A percentile compares a stretch with the other conserved stretches of the same genome.
Conservation (phyloP, 2,888 invertebrate species). For the Pyralis farinalis region DNA sequence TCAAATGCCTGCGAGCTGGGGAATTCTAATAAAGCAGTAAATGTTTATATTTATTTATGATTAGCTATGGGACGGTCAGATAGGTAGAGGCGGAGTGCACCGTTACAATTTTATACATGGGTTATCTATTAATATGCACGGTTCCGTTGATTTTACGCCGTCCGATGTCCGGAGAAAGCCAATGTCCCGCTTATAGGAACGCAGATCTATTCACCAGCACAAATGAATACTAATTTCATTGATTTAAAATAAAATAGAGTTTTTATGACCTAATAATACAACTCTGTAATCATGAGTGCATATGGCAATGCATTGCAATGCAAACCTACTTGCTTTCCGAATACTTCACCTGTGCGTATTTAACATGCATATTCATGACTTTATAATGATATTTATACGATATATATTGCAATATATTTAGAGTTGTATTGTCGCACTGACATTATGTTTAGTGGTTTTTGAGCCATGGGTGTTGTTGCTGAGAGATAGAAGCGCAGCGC, state of each 20-base stretch:
- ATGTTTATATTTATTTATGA: slow-evolving; percentile 64
- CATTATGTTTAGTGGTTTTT: no score
- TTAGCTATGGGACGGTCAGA: slow-evolving; percentile 42
- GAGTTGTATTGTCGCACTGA: slow-evolving; percentile 18
- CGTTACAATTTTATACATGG: slow-evolving; percentile 71
- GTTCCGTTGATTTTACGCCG: slow-evolving; percentile 58
- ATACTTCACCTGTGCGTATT: slow-evolving; percentile 52
- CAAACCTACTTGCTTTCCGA: slow-evolving; percentile 43
- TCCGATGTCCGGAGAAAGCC: slow-evolving; percentile 64
- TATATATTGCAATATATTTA: slow-evolving; percentile 21
- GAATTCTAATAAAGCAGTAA: slow-evolving; percentile 69
- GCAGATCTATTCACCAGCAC: slow-evolving; percentile 47
- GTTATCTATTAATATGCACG: slow-evolving; percentile 67
- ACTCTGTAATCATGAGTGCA: slow-evolving; percentile 47
- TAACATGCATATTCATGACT: slow-evolving; percentile 45
- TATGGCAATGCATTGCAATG: slow-evolving; percentile 48
- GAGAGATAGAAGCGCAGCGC: slow-evolving; percentile 11
- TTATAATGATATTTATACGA: slow-evolving; percentile 38
- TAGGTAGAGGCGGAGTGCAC: slow-evolving; percentile 55
- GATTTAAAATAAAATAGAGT: slow-evolving; percentile 50
- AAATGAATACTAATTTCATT: slow-evolving; percentile 59
- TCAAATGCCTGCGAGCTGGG: slow-evolving; percentile 43
- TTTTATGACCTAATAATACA: slow-evolving; percentile 44
- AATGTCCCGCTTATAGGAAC: slow-evolving; percentile 56
- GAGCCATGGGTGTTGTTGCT: slow-evolving; percentile 3